These are phyloP conservation scores for Leptoclinus maculatus DNA, from an alignment of 2,797 vertebrate genomes.

Conservation along the genomic window DNA sequence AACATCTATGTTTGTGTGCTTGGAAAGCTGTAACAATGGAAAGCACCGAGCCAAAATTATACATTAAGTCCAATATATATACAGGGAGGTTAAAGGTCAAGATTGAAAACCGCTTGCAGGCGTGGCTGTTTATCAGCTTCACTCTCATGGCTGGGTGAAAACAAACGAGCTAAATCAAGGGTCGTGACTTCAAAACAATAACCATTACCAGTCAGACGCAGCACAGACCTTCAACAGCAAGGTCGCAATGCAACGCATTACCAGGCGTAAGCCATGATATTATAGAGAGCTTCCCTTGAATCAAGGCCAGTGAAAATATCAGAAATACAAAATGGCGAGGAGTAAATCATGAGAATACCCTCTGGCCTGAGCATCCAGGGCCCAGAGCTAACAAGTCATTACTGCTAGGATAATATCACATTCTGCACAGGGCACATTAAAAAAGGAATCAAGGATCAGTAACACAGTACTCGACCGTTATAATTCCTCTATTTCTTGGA, in stretches of 20 bases:
- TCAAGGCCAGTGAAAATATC: constrained; percentile 54
- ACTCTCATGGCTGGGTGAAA: constrained; percentile 28
- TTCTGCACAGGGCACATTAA: constrained; percentile 44
- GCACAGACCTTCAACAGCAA: constrained; percentile 33
- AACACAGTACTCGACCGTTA: constrained; percentile 7
- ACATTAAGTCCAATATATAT: constrained; percentile 35
- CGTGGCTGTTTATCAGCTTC: constrained; percentile 61
- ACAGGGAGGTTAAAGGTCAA: constrained; percentile 50
- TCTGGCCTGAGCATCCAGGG: constrained; percentile 47
- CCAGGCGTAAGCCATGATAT: constrained; percentile 29
- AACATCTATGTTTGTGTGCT: background rate
- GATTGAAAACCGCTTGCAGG: constrained; percentile 49
- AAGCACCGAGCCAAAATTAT: background rate
- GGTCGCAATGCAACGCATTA: constrained; percentile 53
- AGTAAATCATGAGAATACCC: constrained; percentile 60
- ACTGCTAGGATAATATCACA: constrained; percentile 38
- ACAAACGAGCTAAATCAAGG: constrained; percentile 44
- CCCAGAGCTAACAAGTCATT: constrained; percentile 57
- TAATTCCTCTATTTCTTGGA: constrained; percentile 27
- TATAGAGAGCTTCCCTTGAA: constrained; percentile 30
- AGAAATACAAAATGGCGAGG: constrained; percentile 34
- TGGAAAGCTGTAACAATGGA: background rate
- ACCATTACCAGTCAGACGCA: constrained; percentile 49
- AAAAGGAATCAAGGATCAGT: constrained; percentile 54
- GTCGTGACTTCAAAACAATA: constrained; percentile 66